Conservation (phyloP, 2,797 vertebrate species). For the Acomys russatus region DNA sequence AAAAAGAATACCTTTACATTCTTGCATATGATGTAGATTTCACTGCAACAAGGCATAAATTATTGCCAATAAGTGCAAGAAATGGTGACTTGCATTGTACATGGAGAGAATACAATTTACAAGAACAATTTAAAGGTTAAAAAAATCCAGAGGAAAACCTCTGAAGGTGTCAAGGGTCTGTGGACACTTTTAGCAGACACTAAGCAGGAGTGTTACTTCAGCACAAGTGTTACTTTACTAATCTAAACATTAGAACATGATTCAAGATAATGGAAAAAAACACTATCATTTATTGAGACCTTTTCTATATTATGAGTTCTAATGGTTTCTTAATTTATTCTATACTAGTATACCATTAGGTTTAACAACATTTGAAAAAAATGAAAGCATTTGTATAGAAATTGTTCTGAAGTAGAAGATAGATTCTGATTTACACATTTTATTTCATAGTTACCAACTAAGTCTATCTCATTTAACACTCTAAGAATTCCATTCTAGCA, state of each 20-base stretch:
- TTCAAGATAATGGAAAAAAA: not conserved
- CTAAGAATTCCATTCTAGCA: not conserved
- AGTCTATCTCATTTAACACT: not conserved
- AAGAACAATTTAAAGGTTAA: not conserved
- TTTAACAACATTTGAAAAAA: not conserved
- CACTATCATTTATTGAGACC: not conserved
- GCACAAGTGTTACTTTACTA: not conserved
- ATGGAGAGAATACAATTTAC: not conserved
- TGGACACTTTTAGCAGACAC: not conserved
- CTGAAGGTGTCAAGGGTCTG: not conserved
- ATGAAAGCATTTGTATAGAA: not conserved
- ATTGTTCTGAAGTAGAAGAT: not conserved
- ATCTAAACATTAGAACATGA: not conserved
- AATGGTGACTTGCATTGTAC: not conserved
- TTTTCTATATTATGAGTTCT: not conserved
- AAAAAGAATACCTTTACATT: not conserved
- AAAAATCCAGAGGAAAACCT: not conserved
- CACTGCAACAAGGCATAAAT: not conserved
- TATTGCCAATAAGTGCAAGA: not conserved
- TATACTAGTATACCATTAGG: not conserved
- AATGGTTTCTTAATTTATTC: not conserved
- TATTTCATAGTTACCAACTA: not conserved
- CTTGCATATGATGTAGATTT: not conserved
- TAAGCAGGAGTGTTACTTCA: too few relatives aligned
- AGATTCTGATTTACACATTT: not conserved